Conservation (phyloP, 2,113 vertebrate genomes). For the Elaphurus davidianus region DNA sequence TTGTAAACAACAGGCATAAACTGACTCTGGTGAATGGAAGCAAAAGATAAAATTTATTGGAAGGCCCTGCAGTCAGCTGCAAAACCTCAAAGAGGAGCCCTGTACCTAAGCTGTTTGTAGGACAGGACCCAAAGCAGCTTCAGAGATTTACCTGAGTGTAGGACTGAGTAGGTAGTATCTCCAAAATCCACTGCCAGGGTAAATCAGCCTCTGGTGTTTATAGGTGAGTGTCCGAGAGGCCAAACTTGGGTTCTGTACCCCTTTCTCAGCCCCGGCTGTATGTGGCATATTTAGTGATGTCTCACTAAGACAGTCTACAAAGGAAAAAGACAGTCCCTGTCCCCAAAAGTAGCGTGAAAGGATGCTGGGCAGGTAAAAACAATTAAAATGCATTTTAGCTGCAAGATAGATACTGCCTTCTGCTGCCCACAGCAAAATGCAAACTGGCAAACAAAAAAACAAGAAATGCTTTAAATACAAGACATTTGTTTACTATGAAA, state of each 20-base stretch:
- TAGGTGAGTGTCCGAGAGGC: background rate
- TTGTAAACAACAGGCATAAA: background rate
- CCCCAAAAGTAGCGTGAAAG: background rate
- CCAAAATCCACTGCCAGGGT: background rate
- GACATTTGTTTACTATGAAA: background rate
- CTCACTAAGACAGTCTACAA: background rate
- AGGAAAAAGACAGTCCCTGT: background rate
- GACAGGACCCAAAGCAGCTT: background rate
- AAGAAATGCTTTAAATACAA: background rate
- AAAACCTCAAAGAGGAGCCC: background rate
- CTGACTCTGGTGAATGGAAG: background rate
- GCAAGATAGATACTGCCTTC: background rate
- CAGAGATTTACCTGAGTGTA: background rate
- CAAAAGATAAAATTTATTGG: background rate
- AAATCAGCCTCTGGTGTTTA: background rate
- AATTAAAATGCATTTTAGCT: background rate
- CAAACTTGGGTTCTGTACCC: background rate
- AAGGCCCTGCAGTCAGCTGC: background rate
- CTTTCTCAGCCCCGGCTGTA: background rate
- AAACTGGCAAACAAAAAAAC: background rate
- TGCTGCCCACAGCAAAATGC: background rate
- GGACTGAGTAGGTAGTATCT: background rate
- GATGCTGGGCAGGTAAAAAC: background rate
- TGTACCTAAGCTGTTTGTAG: background rate
- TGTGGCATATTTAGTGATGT: background rate